Evolutionary conservation across 2,113 vertebrate species (phyloP), one percentile per base, ranked within the genome.

Genomic region (Phrynosoma blainvillii): DNA sequence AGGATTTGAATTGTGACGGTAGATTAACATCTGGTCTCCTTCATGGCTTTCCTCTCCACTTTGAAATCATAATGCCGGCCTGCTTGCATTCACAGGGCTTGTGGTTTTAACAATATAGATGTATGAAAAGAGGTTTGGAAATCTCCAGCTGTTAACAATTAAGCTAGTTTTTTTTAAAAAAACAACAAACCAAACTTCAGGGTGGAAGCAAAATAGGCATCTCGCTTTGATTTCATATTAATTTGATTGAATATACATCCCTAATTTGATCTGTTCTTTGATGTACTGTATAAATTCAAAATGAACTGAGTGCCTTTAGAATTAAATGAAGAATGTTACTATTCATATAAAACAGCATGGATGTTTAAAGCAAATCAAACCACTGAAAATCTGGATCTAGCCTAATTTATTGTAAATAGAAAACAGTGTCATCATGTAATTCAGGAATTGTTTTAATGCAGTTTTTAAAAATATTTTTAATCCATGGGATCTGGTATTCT

Each of bases 211-310:
- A 59, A n/a, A 23, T 80, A 90, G 87, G 62, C 40, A 7, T 84
- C 47, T 91, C 86, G 62, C 59, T 84, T 92, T 70, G 65, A 85
- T 92, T 92, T 89, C 84, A 71, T 70, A 86, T 91, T 88, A 87
- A 80, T 92, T 76, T 87, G 84, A 77, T 91, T 78, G 88, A 90
- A 71, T 87, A 66, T 36, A 70, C 66, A 88, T 88, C 68, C 32
- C 84, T 91, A 90, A 90, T 92, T 90, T 87, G 88, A 82, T 94
- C 79, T 90, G 78, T 80, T 89, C 87, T 89, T 0, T 90, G 84
- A 90, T 65, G 62, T 36, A 73, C 85, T 92, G 76, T 79, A 0
- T 0, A 91, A 87, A 66, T 84, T 21, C 30, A 30, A 76, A 74
- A 85, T 86, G 92, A 82, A 84, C 87, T 87, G 84, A 93, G 59